phyloP scores from a whole-genome alignment of 2,888 invertebrate species.

The Andricus curvator region DNA sequence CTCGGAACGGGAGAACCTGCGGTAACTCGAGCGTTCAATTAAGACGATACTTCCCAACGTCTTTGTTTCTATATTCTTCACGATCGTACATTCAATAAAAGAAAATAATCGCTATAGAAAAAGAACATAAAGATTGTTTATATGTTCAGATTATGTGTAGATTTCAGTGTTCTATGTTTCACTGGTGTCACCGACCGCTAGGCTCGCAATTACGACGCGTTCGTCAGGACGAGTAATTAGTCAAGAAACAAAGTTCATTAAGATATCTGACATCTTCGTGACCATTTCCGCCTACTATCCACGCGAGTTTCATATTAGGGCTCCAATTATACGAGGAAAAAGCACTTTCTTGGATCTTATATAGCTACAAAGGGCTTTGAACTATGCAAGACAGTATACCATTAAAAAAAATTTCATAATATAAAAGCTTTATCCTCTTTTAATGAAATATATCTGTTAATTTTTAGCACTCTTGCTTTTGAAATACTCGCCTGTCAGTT shows the following conservation, averaged over 20 bases:
- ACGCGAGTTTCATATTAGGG: conserved; percentile 53
- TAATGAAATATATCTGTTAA: not conserved
- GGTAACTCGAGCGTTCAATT: conserved; percentile 65
- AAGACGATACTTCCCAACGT: conserved; percentile 60
- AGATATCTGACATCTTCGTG: conserved; percentile 61
- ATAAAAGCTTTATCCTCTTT: not conserved
- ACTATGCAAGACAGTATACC: not conserved
- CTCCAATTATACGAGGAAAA: not conserved
- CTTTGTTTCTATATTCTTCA: not conserved
- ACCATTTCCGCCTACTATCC: conserved; percentile 56
- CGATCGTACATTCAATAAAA: not conserved
- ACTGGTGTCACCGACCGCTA: conserved; percentile 55
- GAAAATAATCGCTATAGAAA: not conserved
- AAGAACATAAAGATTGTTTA: not conserved
- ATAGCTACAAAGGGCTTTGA: not conserved
- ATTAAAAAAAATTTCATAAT: not conserved
- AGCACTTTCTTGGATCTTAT: conserved; percentile 30
- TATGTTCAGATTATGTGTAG: not conserved
- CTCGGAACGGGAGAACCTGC: conserved; percentile 54
- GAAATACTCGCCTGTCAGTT: not conserved
- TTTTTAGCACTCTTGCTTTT: not conserved
- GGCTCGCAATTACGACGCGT: conserved; percentile 51
- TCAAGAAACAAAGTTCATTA: conserved; percentile 64
- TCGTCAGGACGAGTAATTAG: conserved; percentile 61
- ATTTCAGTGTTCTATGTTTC: conserved; percentile 25